Base-by-base conservation (phyloP, 1,140 invertebrate genomes). In the Delia radicum region DNA sequence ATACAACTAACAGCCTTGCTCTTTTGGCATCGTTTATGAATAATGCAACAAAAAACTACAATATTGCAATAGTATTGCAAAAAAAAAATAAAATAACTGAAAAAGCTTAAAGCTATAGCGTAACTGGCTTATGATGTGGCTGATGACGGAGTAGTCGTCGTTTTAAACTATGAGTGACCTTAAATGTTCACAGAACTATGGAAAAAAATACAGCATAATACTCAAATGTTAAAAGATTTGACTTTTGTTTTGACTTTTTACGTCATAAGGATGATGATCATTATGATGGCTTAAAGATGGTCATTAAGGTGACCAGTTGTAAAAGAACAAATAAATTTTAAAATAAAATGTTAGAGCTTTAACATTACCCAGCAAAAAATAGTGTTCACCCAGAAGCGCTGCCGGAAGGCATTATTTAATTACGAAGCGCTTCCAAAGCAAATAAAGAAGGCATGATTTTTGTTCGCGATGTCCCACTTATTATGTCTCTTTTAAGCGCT, bases 11-110 rank as follows among this genome's bases (percentile, higher is more conserved):
- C 48, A 55, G 48, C 48, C 48, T 55, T 55, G 48, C 48, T 21
- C 48, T 55, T 55, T 55, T 55, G 48, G 48, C 48, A 21, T 55
- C 48, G 48, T 55, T 55, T 55, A 55, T 55, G 48, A 55, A 55
- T 55, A 55, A 55, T 55, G 48, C 48, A 55, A 55, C 48, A 55
- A 55, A 24, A 42, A 13, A 37, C 33, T 5, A 33, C 15, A 21
- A 55, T 55, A 55, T 55, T 55, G 48, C 48, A 55, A 55, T 18
- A 55, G n/a, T 55, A 21, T 55, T 55, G 6, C 48, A 55, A 6
- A 18, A 55, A 21, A n/a, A 21, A 55, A 55, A 55, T 48, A 55
- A 55, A 55, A 55, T 55, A n/a, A n/a, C 37, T 42, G 37, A 42
- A 42, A 42, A 42, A 42, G 48, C 48, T 55, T 55, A 8, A 55